Conservation (phyloP, 2,113 vertebrate species). For the Heterotilapia buettikoferi region DNA sequence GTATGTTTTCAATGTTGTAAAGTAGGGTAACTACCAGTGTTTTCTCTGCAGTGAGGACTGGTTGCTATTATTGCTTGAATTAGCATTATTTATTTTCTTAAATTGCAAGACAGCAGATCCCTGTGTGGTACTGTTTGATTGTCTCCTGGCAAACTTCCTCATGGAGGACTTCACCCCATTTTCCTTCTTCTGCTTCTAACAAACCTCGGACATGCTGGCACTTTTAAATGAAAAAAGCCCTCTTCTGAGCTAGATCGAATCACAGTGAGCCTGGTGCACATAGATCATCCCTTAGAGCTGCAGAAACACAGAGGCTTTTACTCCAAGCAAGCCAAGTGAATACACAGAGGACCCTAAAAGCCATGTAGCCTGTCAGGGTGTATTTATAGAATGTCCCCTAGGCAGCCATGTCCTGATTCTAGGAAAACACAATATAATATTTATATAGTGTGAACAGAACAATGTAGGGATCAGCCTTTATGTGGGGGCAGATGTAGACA, state of each 20-base stretch:
- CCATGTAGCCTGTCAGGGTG: conserved; percentile 63
- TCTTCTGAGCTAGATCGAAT: conserved; percentile 36
- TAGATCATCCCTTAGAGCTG: conserved; percentile 46
- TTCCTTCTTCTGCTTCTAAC: neutral
- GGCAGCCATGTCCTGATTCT: conserved; percentile 64
- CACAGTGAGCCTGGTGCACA: conserved; percentile 25
- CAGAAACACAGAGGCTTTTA: conserved; percentile 51
- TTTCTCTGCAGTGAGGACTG: neutral
- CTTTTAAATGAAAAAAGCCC: conserved; percentile 9
- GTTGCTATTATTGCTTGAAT: neutral
- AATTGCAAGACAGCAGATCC: neutral
- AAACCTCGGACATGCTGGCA: conserved; percentile 3
- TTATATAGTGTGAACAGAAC: conserved; percentile 54
- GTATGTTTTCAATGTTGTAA: neutral
- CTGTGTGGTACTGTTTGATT: neutral
- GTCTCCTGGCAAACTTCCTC: neutral
- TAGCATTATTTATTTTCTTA: neutral
- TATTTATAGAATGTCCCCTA: conserved; percentile 70
- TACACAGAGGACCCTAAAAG: conserved; percentile 55
- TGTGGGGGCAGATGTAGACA: conserved; percentile 15
- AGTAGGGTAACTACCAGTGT: neutral
- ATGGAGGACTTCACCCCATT: neutral
- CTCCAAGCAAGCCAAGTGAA: conserved; percentile 40
- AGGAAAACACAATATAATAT: conserved; percentile 64
- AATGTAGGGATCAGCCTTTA: conserved; percentile 27